A percentile compares a stretch with the other conserved stretches of the same genome.
phyloP scores from a whole-genome alignment of 2,797 vertebrate species.

The Fringilla coelebs region DNA sequence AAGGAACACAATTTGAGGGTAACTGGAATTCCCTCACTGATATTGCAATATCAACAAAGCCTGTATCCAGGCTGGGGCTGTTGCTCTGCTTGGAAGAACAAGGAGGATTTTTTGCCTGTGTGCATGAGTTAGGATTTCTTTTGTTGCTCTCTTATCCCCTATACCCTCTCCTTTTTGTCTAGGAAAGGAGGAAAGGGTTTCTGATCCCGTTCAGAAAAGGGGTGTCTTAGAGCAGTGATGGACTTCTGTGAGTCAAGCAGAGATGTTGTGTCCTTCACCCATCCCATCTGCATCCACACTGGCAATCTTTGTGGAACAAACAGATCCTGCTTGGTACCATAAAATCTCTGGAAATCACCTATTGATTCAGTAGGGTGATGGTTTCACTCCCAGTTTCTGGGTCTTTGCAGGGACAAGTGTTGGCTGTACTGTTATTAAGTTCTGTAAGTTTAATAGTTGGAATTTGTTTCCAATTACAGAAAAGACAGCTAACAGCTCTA shows the following conservation, averaged over 20 bases:
- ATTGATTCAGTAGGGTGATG: background rate
- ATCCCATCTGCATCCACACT: fast-evolving
- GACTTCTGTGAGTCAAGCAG: background rate
- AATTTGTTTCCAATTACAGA: background rate
- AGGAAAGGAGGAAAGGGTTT: background rate
- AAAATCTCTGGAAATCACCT: background rate
- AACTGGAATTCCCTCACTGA: background rate
- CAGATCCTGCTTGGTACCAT: background rate
- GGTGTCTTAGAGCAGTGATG: background rate
- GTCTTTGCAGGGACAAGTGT: background rate
- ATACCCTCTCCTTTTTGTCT: background rate
- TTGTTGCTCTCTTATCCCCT: background rate
- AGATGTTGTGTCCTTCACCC: fast-evolving
- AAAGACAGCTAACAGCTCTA: background rate
- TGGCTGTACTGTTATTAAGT: background rate
- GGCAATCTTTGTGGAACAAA: background rate
- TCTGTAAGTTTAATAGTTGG: background rate
- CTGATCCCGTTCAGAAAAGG: background rate
- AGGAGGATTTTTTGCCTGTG: background rate
- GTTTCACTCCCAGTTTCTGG: background rate
- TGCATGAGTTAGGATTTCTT: background rate
- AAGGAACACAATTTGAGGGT: background rate
- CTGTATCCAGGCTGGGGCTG: background rate
- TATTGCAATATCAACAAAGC: background rate
- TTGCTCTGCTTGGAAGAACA: background rate